phyloP scores from a whole-genome alignment of 2,888 invertebrate species.

The Perdita meconis region DNA sequence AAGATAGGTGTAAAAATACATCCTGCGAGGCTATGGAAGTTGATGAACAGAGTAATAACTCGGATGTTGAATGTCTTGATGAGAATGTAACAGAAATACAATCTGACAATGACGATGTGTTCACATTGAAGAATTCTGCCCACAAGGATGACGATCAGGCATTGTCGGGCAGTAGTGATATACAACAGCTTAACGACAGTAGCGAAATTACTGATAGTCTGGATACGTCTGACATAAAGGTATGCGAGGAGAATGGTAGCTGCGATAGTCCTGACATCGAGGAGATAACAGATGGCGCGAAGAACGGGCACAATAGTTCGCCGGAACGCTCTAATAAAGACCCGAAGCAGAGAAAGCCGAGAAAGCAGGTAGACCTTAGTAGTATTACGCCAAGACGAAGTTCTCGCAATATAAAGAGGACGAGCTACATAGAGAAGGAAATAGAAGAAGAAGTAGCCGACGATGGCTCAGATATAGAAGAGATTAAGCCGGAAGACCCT shows the following conservation, averaged over 20 bases:
- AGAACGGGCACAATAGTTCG: slow-evolving; percentile 76
- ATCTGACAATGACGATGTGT: slow-evolving; percentile 82
- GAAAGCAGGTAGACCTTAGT: slow-evolving; percentile 79
- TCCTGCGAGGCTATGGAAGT: slow-evolving; percentile 79
- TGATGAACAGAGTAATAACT: slow-evolving; percentile 79
- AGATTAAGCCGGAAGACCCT: slow-evolving; percentile 87
- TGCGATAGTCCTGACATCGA: slow-evolving; percentile 82
- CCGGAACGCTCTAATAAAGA: slow-evolving; percentile 69
- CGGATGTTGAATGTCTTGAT: slow-evolving; percentile 82
- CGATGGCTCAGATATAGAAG: slow-evolving; percentile 88
- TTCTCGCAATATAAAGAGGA: slow-evolving; percentile 87
- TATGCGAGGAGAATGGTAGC: slow-evolving; percentile 82
- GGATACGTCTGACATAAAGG: slow-evolving; percentile 74
- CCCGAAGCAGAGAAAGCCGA: slow-evolving; percentile 77
- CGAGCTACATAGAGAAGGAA: slow-evolving; percentile 86
- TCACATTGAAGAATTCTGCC: slow-evolving; percentile 55
- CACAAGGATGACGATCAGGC: slow-evolving; percentile 83
- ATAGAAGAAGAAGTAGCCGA: slow-evolving; percentile 85
- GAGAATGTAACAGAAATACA: slow-evolving; percentile 74
- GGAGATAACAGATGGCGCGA: slow-evolving; percentile 79
- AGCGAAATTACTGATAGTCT: slow-evolving; percentile 72
- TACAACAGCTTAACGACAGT: slow-evolving; percentile 72
- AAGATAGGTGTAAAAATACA: slow-evolving; percentile 69
- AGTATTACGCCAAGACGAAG: slow-evolving; percentile 85
- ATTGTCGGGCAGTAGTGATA: slow-evolving; percentile 70